phyloP scores from a whole-genome alignment of 2,888 invertebrate species.

The Galerucella nymphaeae region DNA sequence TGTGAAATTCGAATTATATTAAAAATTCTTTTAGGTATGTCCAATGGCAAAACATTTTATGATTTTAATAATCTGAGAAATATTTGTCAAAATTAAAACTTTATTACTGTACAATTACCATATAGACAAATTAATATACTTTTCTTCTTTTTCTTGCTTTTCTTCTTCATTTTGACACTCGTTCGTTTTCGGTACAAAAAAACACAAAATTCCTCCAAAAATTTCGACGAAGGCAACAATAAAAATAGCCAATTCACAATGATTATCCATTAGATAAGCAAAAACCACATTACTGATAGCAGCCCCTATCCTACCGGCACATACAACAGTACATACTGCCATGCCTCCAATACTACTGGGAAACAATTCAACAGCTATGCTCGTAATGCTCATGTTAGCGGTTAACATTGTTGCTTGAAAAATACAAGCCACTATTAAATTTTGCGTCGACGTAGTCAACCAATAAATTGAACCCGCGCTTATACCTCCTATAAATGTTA shows the following conservation, averaged over 20 bases:
- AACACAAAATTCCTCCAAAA: slow-evolving; percentile 62
- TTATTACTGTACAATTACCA: neutral
- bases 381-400: slow-evolving; percentile 64
- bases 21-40: too few relatives aligned
- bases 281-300: slow-evolving; percentile 74
- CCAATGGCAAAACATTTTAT: too few relatives aligned
- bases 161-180: slow-evolving; percentile 15
- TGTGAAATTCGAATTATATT: too few relatives aligned
- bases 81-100: too few relatives aligned
- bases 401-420: slow-evolving; percentile 67
- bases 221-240: slow-evolving; percentile 69
- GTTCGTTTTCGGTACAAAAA: slow-evolving; percentile 53
- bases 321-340: slow-evolving; percentile 74
- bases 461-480: slow-evolving; percentile 73
- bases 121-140: neutral
- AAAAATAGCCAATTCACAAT: slow-evolving; percentile 73
- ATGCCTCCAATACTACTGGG: slow-evolving; percentile 68
- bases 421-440: slow-evolving; percentile 69
- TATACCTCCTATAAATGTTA: slow-evolving; percentile 67
- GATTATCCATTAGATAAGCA: slow-evolving; percentile 72
- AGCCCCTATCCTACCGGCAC: slow-evolving; percentile 75
- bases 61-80: too few relatives aligned
- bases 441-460: slow-evolving; percentile 67
- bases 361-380: slow-evolving; percentile 61
- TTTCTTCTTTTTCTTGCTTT: slow-evolving; percentile 22